These are phyloP conservation scores for Chironomus riparius DNA, from an alignment of 2,888 invertebrate species.

Conservation along the genomic window DNA sequence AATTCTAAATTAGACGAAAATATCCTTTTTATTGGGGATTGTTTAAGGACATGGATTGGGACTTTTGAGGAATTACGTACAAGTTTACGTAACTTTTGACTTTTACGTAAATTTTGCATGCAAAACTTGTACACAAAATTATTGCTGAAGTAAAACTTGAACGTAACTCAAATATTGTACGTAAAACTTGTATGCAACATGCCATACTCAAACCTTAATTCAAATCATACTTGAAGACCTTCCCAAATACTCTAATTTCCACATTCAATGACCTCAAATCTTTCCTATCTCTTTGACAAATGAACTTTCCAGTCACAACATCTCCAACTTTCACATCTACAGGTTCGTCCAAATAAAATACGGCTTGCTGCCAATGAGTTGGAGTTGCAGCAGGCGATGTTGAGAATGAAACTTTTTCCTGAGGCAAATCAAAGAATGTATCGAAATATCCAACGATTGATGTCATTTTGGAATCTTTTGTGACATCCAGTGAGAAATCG, in stretches of 20 bases:
- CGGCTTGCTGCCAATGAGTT: slow-evolving; percentile 79
- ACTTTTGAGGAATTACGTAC: too few relatives aligned
- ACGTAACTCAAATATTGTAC: too few relatives aligned
- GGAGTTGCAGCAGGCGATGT: slow-evolving; percentile 56
- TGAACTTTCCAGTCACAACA: slow-evolving; percentile 55
- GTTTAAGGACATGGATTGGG: too few relatives aligned
- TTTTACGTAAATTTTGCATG: too few relatives aligned
- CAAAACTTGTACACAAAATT: too few relatives aligned
- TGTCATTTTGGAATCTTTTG: slow-evolving; percentile 59
- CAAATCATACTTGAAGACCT: slow-evolving; percentile 53
- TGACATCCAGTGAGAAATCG: slow-evolving; percentile 56
- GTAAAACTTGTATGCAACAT: neutral
- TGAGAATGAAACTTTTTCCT: slow-evolving; percentile 50
- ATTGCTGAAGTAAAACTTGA: too few relatives aligned
- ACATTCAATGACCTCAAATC: slow-evolving; percentile 67
- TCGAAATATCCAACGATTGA: slow-evolving; percentile 89
- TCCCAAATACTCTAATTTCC: slow-evolving; percentile 54
- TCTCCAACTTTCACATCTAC: slow-evolving; percentile 61
- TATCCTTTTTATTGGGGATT: too few relatives aligned
- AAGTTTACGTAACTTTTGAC: too few relatives aligned
- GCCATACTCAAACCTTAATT: slow-evolving; percentile 42
- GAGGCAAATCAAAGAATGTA: slow-evolving; percentile 63
- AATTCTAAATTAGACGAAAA: too few relatives aligned
- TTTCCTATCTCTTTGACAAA: slow-evolving; percentile 61
- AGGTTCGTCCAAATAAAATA: slow-evolving; percentile 68